phyloP scores from a whole-genome alignment of 2,888 invertebrate genomes.

The Oasisia sp. region DNA sequence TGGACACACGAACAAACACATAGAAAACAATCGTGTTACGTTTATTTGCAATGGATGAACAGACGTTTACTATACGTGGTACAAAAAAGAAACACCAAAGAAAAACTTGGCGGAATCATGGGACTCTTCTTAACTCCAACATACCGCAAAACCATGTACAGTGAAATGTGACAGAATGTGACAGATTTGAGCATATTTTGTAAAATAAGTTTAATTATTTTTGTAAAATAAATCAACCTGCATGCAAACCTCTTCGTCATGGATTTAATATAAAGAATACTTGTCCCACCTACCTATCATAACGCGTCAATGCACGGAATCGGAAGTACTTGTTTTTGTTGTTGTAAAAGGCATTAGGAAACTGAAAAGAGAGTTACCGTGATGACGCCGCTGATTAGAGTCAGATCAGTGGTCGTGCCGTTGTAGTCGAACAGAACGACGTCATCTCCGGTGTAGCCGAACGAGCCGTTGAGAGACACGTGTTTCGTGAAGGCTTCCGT shows the following conservation, averaged over 20 bases:
- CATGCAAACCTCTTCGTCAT: no score
- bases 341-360: neutral
- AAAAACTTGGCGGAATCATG: neutral
- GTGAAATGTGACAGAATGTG: no score
- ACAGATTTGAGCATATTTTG: no score
- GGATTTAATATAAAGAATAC: no score
- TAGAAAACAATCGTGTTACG: neutral
- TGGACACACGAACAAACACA: neutral
- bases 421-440: constrained; percentile 43
- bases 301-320: neutral
- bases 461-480: constrained; percentile 31
- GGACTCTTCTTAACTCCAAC: no score
- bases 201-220: no score
- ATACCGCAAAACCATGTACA: no score
- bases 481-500: constrained; percentile 28
- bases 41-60: neutral
- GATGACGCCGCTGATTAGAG: constrained; percentile 47
- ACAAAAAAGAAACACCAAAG: neutral
- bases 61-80: neutral
- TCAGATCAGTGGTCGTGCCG: constrained; percentile 28
- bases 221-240: no score
- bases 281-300: no score
- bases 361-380: constrained; percentile 41
- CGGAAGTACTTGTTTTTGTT: neutral
- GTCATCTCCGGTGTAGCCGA: constrained; percentile 42